A percentile compares a stretch with the other conserved stretches of the same genome.
Evolutionary conservation across 2,797 vertebrate genomes (phyloP).

Genomic region (Psittacula derbiana): DNA sequence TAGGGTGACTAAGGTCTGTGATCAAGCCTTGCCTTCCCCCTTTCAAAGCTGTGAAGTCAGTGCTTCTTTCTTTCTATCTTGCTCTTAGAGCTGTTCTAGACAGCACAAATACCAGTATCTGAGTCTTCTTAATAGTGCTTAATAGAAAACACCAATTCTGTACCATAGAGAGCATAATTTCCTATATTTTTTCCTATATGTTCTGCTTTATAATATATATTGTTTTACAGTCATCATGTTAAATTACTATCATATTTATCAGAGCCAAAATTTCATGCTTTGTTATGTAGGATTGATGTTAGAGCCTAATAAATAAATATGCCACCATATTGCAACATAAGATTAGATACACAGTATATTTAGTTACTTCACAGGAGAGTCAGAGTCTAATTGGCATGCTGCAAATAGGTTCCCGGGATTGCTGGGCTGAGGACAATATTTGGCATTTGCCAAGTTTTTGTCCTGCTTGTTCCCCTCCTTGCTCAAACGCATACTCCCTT

Average conservation of each 20-base stretch:
- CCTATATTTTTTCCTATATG: neutral
- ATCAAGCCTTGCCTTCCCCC: neutral
- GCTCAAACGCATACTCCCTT: neutral
- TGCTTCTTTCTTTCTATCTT: neutral
- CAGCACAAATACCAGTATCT: neutral
- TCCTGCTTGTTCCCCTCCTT: neutral
- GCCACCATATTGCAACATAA: neutral
- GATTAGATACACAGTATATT: neutral
- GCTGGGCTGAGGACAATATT: accelerated
- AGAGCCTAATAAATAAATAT: neutral
- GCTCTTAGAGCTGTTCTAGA: neutral
- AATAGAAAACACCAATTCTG: neutral
- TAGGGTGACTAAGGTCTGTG: neutral
- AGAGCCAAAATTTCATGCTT: neutral
- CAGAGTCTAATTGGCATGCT: neutral
- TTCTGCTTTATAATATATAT: neutral
- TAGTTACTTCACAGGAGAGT: neutral
- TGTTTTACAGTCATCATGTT: neutral
- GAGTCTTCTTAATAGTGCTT: neutral
- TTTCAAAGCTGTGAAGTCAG: neutral
- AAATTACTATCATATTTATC: neutral
- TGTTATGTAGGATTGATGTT: neutral
- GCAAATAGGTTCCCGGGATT: neutral
- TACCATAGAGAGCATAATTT: neutral
- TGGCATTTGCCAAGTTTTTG: accelerated